Conservation (phyloP, 2,888 invertebrate species). For the Stenodera caucasica region DNA sequence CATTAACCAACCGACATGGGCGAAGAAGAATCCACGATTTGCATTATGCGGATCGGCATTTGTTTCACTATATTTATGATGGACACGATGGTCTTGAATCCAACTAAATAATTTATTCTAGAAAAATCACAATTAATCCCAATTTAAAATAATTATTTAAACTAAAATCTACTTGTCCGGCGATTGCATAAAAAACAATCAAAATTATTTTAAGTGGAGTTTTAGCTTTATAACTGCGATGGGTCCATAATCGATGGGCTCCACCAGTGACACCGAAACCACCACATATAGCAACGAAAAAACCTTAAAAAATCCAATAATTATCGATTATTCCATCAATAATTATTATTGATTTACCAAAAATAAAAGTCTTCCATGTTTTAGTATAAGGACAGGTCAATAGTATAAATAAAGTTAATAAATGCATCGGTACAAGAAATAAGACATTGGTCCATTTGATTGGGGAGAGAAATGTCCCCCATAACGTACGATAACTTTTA, state of each 20-base stretch:
- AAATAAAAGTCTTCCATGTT: neutral
- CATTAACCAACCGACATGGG: slow-evolving; percentile 94
- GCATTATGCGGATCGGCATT: slow-evolving; percentile 91
- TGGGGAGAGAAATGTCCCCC: neutral
- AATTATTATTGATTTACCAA: no score
- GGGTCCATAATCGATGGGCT: slow-evolving; percentile 93
- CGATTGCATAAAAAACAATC: slow-evolving; percentile 78
- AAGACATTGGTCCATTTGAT: slow-evolving; percentile 3
- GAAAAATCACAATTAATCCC: no score
- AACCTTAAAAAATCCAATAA: no score
- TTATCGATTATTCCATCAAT: no score
- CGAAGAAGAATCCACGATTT: slow-evolving; percentile 85
- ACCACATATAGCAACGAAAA: no score
- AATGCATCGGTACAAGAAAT: slow-evolving; percentile 1
- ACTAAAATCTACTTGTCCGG: no score
- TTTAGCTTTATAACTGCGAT: slow-evolving; percentile 88
- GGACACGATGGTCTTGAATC: slow-evolving; percentile 80
- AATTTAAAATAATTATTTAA: no score
- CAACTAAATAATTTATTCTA: slow-evolving; percentile 90
- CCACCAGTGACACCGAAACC: slow-evolving; percentile 83
- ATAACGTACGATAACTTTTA: slow-evolving; percentile 7
- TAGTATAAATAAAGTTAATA: neutral
- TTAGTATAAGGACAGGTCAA: neutral
- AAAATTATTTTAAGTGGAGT: slow-evolving; percentile 79
- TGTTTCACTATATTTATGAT: slow-evolving; percentile 88